Evolutionary conservation across 2,797 vertebrate species (phyloP), one percentile per base, ranked within the genome.

Genomic region (Linurgus olivaceus): DNA sequence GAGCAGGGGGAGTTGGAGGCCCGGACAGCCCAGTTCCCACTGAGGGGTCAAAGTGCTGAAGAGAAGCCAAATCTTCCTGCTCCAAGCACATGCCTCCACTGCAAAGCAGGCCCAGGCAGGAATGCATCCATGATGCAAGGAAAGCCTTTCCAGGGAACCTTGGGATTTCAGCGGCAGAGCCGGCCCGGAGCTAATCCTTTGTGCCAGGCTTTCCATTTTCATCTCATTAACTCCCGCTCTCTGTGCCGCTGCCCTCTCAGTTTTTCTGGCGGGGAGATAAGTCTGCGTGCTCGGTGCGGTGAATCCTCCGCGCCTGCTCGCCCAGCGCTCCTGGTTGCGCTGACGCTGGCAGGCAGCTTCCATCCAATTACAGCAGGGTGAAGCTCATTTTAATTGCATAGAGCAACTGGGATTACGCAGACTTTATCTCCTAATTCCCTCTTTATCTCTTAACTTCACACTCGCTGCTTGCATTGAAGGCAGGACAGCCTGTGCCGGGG

Each of bases 321-420:
- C 90, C 81, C 86, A 14, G 37, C 47, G 59, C 83, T 94, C 86
- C 73, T 5, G 29, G 86, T 84, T 33, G 38, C 40, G 7, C 95
- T 91, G 95, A 89, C 40, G 88, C 94, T 96, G 96, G 94, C 93
- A 94, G 94, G 77, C 88, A 65, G 95, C 96, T 95, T 91, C 96
- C 96, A 88, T 88, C 96, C 96, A 97, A 94, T 97, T 97, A 97
- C 94, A 93, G 94, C 2, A 4, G 96, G 94, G 96, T 92, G 96
- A 97, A 97, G 96, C 97, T 97, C 96, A 96, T 97, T 97, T 97
- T 97, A 96, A 97, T 97, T 97, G 96, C 96, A 96, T 91, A 89
- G 96, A 97, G 96, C 95, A 93, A 91, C 94, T 80, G 93, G 97
- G 97, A 97, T 97, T 97, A 97, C 73, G 91, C 88, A 91, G 96